phyloP scores from a whole-genome alignment of 2,797 vertebrate genomes.

The Squalus acanthias region DNA sequence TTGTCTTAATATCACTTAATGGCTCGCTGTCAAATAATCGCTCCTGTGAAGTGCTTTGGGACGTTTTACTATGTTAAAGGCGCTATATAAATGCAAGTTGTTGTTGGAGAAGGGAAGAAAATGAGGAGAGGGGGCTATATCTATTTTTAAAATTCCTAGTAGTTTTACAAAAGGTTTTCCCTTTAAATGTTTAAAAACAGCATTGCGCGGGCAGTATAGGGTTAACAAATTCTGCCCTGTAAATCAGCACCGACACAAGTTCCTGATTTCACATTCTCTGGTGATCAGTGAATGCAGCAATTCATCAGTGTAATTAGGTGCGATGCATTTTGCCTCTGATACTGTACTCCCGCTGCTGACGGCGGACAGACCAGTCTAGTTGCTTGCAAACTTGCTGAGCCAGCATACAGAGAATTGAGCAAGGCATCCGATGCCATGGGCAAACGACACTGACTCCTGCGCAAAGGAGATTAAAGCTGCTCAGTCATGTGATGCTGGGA shows the following conservation, averaged over 20 bases:
- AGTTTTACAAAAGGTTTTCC: background rate
- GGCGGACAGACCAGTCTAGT: conserved; percentile 12
- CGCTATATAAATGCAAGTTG: background rate
- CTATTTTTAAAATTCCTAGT: background rate
- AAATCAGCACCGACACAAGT: background rate
- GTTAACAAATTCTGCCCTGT: background rate
- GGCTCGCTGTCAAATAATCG: background rate
- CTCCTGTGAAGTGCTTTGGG: background rate
- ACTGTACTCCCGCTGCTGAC: conserved; percentile 9
- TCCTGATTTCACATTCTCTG: background rate
- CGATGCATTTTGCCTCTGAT: conserved; percentile 19
- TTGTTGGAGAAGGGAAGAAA: background rate
- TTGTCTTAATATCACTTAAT: background rate
- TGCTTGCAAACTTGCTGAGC: conserved; percentile 24
- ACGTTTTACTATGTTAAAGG: background rate
- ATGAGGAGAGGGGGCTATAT: background rate
- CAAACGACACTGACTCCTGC: background rate
- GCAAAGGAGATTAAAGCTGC: background rate
- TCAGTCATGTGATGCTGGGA: conserved; percentile 1
- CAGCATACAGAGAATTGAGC: background rate
- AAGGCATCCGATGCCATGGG: background rate
- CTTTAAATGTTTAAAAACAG: background rate
- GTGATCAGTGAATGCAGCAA: background rate
- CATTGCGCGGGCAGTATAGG: background rate
- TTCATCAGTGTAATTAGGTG: conserved; percentile 29